A percentile compares a stretch with the other conserved stretches of the same genome.
These are phyloP conservation scores for Theretra japonica DNA, from an alignment of 2,888 invertebrate species.

Conservation along the genomic window DNA sequence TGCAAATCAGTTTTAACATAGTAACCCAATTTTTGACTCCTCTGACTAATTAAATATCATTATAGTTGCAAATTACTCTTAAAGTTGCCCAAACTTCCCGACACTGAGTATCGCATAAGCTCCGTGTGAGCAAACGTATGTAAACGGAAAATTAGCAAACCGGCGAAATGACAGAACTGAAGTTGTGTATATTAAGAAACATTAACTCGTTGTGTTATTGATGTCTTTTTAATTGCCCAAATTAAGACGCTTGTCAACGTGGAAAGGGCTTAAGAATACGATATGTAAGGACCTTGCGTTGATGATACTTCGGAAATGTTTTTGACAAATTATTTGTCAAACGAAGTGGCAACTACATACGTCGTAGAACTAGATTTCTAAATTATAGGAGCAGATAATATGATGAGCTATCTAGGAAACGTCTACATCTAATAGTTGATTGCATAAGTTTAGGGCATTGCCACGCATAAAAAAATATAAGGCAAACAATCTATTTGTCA, in stretches of 20 bases:
- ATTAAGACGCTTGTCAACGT: constrained; percentile 39
- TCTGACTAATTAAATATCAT: too few species aligned
- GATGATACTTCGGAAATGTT: not conserved
- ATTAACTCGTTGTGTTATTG: constrained; percentile 49
- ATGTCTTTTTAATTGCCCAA: constrained; percentile 58
- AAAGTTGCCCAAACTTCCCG: constrained; percentile 30
- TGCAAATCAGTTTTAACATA: too few species aligned
- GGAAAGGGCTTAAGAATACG: not conserved
- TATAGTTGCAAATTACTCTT: not conserved
- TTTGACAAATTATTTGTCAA: not conserved
- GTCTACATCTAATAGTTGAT: too few species aligned
- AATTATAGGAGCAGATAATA: too few species aligned
- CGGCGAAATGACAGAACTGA: constrained; percentile 52
- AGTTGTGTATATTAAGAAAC: constrained; percentile 60
- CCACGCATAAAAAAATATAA: too few species aligned
- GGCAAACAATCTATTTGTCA: too few species aligned
- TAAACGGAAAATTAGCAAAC: constrained; percentile 57
- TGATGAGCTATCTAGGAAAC: too few species aligned
- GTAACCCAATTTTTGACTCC: too few species aligned
- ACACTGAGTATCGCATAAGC: constrained; percentile 47
- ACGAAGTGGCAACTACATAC: not conserved
- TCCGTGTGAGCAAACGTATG: constrained; percentile 59
- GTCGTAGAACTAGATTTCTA: too few species aligned
- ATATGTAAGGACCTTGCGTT: not conserved
- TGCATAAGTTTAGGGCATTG: too few species aligned